These are phyloP conservation scores for Actinia equina DNA, from an alignment of 64 coral and sea anemone genomes.

Conservation along the genomic window DNA sequence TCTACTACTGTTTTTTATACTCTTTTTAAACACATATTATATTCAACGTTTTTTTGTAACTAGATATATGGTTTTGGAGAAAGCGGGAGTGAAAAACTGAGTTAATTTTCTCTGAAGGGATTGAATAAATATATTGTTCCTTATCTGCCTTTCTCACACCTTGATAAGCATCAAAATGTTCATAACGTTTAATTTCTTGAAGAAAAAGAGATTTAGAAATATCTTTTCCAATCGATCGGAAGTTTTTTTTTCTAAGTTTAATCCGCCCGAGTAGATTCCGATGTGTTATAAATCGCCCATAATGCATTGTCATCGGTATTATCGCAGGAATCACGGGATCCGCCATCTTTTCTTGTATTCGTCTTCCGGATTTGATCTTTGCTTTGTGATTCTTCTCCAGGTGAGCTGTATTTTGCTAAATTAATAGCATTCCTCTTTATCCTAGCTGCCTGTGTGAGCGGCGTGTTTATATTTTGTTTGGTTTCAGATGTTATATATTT, in stretches of 20 bases:
- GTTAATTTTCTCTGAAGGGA: no score
- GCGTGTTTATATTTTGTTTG: neutral
- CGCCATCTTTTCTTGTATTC: slow-evolving; percentile 56
- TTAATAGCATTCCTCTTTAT: neutral
- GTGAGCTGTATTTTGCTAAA: slow-evolving; percentile 25
- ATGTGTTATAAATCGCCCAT: neutral
- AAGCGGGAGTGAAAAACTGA: no score
- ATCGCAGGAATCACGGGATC: slow-evolving; percentile 61
- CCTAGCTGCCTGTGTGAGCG: neutral
- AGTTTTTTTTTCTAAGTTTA: neutral
- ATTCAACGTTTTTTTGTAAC: no score
- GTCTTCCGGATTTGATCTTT: slow-evolving; percentile 50
- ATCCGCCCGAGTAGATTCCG: neutral
- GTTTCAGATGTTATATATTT: neutral
- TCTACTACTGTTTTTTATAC: no score
- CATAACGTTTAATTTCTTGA: neutral
- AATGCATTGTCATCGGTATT: neutral
- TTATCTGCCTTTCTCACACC: no score
- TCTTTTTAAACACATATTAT: no score
- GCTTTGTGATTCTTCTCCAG: slow-evolving; percentile 36
- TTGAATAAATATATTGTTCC: no score
- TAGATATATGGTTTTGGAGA: no score
- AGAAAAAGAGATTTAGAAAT: neutral
- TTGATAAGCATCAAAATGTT: no score
- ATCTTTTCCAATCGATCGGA: neutral